A percentile compares a stretch with the other conserved stretches of the same genome.
phyloP scores from a whole-genome alignment of 1,140 invertebrate genomes.

The Cydia fagiglandana region DNA sequence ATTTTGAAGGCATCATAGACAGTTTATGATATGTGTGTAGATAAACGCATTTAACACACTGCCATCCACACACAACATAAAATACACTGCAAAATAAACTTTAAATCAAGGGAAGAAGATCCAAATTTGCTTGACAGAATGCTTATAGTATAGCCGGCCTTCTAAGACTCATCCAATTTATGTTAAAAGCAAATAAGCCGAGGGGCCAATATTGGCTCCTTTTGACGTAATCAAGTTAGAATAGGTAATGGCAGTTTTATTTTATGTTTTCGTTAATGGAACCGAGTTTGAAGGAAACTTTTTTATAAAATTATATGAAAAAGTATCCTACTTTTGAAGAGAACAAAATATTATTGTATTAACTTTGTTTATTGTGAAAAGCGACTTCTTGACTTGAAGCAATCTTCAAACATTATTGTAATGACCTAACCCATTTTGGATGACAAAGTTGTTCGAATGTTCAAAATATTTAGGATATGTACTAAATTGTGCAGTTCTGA shows the following conservation, averaged over 20 bases:
- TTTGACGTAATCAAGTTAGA: constrained; percentile 24
- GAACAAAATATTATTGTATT: not conserved
- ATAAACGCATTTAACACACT: constrained; percentile 26
- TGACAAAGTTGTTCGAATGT: no score
- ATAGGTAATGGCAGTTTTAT: constrained; percentile 4
- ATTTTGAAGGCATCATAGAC: no score
- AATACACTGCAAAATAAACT: not conserved
- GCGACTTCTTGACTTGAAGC: no score
- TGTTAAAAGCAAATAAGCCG: constrained; percentile 18
- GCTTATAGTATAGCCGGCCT: not conserved
- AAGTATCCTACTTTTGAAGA: no score
- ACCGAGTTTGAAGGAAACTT: not conserved
- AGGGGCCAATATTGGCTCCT: constrained; percentile 15
- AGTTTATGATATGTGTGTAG: no score
- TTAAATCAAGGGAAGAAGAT: not conserved
- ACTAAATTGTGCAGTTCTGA: no score
- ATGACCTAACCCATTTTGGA: no score
- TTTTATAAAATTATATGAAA: not conserved
- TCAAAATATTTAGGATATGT: no score
- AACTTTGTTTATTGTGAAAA: not conserved
- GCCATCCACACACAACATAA: not conserved
- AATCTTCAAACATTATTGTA: no score
- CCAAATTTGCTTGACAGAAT: not conserved
- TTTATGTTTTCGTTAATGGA: constrained; percentile 5
- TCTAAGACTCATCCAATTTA: constrained; percentile 13